These are phyloP conservation scores for Chrysomela aeneicollis DNA, from an alignment of 2,888 invertebrate species.

Conservation along the genomic window DNA sequence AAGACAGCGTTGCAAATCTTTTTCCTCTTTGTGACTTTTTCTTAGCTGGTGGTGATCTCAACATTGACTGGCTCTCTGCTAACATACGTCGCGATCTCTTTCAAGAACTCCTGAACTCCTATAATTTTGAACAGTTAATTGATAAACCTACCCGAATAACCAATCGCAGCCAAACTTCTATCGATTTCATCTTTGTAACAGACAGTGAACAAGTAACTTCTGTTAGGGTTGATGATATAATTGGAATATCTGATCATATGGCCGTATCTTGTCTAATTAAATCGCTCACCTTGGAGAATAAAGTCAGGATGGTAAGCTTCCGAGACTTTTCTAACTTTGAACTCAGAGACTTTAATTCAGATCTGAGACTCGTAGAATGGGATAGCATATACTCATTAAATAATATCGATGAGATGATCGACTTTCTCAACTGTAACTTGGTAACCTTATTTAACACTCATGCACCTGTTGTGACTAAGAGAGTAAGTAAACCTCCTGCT, in stretches of 20 bases:
- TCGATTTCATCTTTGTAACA: not conserved
- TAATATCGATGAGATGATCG: not conserved
- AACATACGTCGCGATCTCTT: no score
- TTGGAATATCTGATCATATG: conserved; percentile 11
- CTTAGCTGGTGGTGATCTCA: no score
- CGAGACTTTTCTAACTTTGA: not conserved
- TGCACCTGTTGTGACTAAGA: no score
- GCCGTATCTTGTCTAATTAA: no score
- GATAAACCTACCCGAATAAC: no score
- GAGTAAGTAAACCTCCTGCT: no score
- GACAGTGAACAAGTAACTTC: conserved; percentile 11
- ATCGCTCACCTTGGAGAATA: no score
- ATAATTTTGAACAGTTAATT: no score
- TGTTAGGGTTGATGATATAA: not conserved
- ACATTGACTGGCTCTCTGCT: no score
- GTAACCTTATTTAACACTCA: not conserved
- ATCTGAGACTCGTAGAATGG: not conserved
- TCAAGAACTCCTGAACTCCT: no score
- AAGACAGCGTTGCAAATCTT: no score
- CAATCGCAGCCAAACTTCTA: not conserved
- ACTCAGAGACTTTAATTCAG: not conserved
- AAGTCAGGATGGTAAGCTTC: not conserved
- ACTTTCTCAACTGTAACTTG: not conserved
- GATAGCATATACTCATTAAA: not conserved
- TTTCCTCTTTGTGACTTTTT: no score